Conservation (phyloP, 2,113 vertebrate species). For the Mormyrus iriodes region DNA sequence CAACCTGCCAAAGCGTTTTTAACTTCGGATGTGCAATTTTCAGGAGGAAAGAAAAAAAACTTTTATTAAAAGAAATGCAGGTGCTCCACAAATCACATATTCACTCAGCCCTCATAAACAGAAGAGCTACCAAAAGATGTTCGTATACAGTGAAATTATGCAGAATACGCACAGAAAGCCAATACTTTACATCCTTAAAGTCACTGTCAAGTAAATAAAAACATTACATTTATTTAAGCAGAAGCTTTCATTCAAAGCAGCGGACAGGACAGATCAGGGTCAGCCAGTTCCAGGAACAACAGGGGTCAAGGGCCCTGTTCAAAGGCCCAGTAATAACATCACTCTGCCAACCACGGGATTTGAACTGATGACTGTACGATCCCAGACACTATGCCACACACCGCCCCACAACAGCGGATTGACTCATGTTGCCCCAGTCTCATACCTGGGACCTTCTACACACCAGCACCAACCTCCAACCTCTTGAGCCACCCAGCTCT, state of each 20-base stretch:
- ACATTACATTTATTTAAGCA: background rate
- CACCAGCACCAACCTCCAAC: too few relatives aligned
- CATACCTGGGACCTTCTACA: background rate
- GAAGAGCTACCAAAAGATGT: background rate
- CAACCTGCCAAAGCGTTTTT: background rate
- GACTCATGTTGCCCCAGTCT: background rate
- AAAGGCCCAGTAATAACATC: background rate
- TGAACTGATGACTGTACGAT: background rate
- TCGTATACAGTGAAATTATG: background rate
- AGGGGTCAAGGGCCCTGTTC: background rate
- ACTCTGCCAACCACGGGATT: background rate
- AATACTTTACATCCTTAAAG: background rate
- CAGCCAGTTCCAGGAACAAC: background rate
- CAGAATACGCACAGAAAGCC: background rate
- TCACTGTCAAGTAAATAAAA: background rate
- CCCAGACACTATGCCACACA: background rate
- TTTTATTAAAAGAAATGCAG: background rate
- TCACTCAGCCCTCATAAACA: background rate
- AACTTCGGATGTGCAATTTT: background rate
- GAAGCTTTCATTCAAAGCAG: background rate
- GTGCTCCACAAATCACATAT: background rate
- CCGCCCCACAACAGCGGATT: background rate
- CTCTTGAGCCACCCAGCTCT: background rate
- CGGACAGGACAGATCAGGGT: background rate
- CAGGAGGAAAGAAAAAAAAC: background rate